These are phyloP conservation scores for Colossoma macropomum DNA, from an alignment of 2,113 vertebrate genomes.

Conservation along the genomic window DNA sequence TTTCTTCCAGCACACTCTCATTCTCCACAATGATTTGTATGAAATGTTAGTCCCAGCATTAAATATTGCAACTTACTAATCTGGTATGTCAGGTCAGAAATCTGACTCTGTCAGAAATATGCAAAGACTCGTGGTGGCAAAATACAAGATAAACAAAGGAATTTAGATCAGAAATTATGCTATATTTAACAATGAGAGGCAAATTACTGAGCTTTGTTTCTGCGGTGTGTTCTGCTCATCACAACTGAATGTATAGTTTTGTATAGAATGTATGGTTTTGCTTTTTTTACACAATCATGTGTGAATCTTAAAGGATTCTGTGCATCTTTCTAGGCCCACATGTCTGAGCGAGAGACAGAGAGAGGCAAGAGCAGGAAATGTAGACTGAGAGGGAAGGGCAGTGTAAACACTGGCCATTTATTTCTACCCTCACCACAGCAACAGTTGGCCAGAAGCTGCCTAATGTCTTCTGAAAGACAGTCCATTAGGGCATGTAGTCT, in stretches of 20 bases:
- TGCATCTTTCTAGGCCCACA: neutral
- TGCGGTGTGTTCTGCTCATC: neutral
- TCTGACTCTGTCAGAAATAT: neutral
- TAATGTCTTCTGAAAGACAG: conserved; percentile 31
- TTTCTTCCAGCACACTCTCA: no score
- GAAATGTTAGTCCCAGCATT: neutral
- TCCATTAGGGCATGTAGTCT: conserved; percentile 60
- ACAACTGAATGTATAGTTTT: neutral
- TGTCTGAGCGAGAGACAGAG: neutral
- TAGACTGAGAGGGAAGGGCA: neutral
- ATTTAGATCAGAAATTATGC: neutral
- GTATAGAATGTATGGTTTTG: neutral
- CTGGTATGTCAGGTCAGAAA: neutral
- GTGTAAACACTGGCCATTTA: conserved; percentile 44
- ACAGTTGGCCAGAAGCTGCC: conserved; percentile 39
- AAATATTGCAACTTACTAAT: neutral
- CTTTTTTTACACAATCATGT: neutral
- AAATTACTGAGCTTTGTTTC: neutral
- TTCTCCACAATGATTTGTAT: neutral
- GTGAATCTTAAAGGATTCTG: neutral
- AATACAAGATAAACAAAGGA: neutral
- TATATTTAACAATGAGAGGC: neutral
- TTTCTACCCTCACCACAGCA: conserved; percentile 56
- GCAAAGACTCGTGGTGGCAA: neutral
- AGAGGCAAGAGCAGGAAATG: neutral